Evolutionary conservation across 1,140 invertebrate genomes (phyloP).

Genomic region (Chymomyza costata): DNA sequence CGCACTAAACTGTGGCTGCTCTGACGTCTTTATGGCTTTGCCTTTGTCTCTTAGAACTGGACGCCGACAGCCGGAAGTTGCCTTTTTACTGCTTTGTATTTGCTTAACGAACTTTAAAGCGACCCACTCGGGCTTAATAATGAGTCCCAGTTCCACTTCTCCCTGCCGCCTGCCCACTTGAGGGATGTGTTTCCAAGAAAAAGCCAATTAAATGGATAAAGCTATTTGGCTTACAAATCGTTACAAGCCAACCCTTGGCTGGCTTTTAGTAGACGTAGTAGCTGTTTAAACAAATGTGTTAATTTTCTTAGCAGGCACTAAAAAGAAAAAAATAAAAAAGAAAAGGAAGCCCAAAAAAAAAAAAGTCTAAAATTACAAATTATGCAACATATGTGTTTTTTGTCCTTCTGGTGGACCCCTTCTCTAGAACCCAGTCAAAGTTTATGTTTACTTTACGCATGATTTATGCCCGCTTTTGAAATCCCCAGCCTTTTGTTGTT

Average conservation of each 20-base stretch:
- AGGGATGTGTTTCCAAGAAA: not conserved
- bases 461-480: conserved; percentile 48
- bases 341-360: too few relatives aligned
- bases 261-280: too few relatives aligned
- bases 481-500: not conserved
- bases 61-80: conserved; percentile 16
- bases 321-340: too few relatives aligned
- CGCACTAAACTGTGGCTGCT: conserved; percentile 35
- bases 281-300: conserved; percentile 3
- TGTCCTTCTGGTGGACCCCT: not conserved
- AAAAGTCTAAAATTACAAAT: conserved; percentile 29
- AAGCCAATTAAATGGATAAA: conserved; percentile 40
- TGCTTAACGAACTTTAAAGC: conserved; percentile 43
- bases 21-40: conserved; percentile 2
- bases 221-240: too few relatives aligned
- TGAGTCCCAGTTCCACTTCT: too few relatives aligned
- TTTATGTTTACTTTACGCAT: conserved; percentile 56
- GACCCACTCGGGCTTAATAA: conserved; percentile 27
- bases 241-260: too few relatives aligned
- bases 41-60: not conserved
- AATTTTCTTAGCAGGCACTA: conserved; percentile 20
- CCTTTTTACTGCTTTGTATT: conserved; percentile 33
- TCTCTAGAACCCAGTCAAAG: conserved; percentile 21
- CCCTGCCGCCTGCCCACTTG: not conserved
- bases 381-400: conserved; percentile 46